phyloP scores from a whole-genome alignment of 35 echinoderm and acorn worm genomes.

The Nesometra sesokonis region DNA sequence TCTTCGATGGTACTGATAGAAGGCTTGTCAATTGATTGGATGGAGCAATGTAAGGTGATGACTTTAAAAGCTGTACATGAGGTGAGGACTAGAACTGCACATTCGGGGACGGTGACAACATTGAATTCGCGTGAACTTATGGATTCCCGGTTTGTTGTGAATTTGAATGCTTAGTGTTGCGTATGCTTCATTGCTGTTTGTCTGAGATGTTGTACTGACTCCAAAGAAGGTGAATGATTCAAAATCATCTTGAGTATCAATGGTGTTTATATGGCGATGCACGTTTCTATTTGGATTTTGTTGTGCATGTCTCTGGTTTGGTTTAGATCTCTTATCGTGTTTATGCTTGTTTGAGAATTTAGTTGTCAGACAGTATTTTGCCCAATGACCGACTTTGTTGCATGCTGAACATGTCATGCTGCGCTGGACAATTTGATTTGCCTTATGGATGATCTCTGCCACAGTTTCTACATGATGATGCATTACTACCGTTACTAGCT shows the following conservation, averaged over 20 bases:
- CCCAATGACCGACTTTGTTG: neutral
- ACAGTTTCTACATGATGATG: neutral
- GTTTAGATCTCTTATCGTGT: neutral
- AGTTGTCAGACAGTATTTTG: neutral
- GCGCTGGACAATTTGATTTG: neutral
- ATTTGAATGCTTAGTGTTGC: neutral
- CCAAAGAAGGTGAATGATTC: neutral
- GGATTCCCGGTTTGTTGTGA: too few relatives aligned
- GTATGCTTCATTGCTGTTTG: neutral
- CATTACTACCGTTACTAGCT: neutral
- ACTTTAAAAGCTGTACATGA: neutral
- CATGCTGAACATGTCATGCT: neutral
- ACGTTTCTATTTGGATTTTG: neutral
- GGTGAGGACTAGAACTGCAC: neutral
- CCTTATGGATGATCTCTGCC: slow-evolving; percentile 7
- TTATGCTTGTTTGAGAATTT: neutral
- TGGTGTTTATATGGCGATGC: neutral
- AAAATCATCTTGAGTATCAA: neutral
- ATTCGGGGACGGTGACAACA: slow-evolving; percentile 25
- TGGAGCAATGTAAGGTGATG: too few relatives aligned
- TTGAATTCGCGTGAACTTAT: neutral
- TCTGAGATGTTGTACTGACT: neutral
- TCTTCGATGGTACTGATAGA: slow-evolving; percentile 4
- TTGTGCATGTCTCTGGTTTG: neutral
- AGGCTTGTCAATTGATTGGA: neutral